phyloP scores from a whole-genome alignment of 2,113 vertebrate species.

The Ancistrus triradiatus region DNA sequence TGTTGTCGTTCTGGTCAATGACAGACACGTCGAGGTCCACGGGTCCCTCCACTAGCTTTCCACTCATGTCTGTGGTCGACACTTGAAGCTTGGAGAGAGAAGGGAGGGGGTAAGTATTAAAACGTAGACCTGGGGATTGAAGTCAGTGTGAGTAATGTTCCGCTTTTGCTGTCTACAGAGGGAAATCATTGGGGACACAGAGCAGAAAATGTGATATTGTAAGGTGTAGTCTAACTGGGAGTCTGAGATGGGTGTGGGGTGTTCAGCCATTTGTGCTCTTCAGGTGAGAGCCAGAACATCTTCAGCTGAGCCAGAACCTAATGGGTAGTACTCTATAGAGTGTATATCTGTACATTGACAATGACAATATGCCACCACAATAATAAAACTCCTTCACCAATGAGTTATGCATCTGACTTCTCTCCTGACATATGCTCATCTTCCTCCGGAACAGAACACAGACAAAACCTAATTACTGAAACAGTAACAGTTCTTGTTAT shows the following conservation, averaged over 20 bases:
- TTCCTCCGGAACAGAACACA: not conserved
- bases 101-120: not conserved
- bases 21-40: slow-evolving; percentile 76
- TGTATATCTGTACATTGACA: too few species aligned
- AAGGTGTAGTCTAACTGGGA: too few species aligned
- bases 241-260: too few species aligned
- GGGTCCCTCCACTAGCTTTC: slow-evolving; percentile 80
- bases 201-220: too few species aligned
- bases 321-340: too few species aligned
- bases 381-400: too few species aligned
- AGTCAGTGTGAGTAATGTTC: slow-evolving; percentile 1
- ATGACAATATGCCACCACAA: not conserved
- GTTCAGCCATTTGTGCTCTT: too few species aligned
- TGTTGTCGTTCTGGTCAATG: slow-evolving; percentile 97
- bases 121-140: not conserved
- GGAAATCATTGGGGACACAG: too few species aligned
- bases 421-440: not conserved
- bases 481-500: slow-evolving; percentile 18
- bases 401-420: not conserved
- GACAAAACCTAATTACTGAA: slow-evolving; percentile 24
- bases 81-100: slow-evolving; percentile 78
- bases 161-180: not conserved
- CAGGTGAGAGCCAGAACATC: too few species aligned
- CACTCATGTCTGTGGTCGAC: slow-evolving; percentile 77
- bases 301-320: too few species aligned